Evolutionary conservation across 2,797 vertebrate species (phyloP).

Genomic region (Acipenser ruthenus): DNA sequence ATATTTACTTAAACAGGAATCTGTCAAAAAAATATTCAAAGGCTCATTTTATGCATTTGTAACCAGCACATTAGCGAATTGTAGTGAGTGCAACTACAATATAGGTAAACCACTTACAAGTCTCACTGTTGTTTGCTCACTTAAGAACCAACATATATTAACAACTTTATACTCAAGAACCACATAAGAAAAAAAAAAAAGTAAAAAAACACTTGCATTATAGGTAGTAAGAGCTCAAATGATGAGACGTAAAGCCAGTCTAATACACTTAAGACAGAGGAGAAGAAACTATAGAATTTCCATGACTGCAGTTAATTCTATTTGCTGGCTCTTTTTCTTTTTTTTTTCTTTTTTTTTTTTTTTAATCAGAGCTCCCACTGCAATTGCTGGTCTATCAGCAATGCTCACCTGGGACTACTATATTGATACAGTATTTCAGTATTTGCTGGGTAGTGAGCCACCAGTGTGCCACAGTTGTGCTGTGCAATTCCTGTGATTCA

Average conservation of each 20-base stretch:
- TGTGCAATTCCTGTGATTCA: constrained; percentile 30
- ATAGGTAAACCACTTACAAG: constrained; percentile 4
- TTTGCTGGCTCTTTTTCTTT: constrained; percentile 48
- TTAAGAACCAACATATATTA: constrained; percentile 51
- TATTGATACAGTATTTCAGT: constrained; percentile 30
- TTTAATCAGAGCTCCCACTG: constrained; percentile 20
- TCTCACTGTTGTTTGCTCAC: neutral
- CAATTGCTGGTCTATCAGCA: neutral
- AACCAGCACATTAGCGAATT: no score
- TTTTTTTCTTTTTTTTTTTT: constrained; percentile 21
- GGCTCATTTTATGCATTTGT: no score
- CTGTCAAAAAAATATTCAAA: no score
- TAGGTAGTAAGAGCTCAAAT: constrained; percentile 60
- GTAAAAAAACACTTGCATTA: constrained; percentile 55
- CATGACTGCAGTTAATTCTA: constrained; percentile 30
- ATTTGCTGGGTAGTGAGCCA: constrained; percentile 29
- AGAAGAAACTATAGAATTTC: constrained; percentile 64
- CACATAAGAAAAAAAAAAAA: constrained; percentile 41
- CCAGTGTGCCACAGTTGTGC: constrained; percentile 41
- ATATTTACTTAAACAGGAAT: no score
- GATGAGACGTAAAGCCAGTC: constrained; percentile 47
- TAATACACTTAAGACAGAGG: constrained; percentile 62
- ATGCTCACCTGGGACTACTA: neutral
- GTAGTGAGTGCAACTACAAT: no score
- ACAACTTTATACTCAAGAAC: constrained; percentile 43